Evolutionary conservation across 2,113 vertebrate species (phyloP).

Genomic region (Callorhinus ursinus): DNA sequence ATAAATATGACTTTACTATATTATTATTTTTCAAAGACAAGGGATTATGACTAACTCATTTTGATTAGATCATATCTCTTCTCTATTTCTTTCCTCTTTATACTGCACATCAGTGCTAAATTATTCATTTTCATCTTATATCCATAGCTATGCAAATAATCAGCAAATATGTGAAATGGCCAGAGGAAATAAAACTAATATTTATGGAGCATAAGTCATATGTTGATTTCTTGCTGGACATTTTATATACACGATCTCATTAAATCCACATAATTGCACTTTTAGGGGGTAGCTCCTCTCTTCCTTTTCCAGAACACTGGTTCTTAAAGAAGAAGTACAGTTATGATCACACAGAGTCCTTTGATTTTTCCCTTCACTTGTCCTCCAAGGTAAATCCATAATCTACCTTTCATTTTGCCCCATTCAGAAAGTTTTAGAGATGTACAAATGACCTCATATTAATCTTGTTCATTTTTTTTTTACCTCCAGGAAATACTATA

Average conservation of each 20-base stretch:
- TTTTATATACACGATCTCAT: not conserved
- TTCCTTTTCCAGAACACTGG: not conserved
- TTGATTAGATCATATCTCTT: slow-evolving; percentile 61
- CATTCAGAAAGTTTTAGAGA: not conserved
- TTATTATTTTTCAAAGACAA: slow-evolving; percentile 65
- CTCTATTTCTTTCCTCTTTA: slow-evolving; percentile 35
- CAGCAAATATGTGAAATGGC: slow-evolving; percentile 15
- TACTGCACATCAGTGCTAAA: not conserved
- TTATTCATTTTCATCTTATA: slow-evolving; percentile 55
- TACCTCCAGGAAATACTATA: not conserved
- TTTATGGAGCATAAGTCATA: not conserved
- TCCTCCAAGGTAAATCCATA: not conserved
- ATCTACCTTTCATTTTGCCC: not conserved
- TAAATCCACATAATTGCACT: not conserved
- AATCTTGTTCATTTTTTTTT: not conserved
- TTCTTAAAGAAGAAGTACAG: not conserved
- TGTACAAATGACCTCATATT: not conserved
- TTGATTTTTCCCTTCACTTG: slow-evolving; percentile 26
- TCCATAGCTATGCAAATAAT: slow-evolving; percentile 52
- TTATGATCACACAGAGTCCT: not conserved
- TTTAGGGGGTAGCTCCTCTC: not conserved
- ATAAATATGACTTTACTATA: slow-evolving; percentile 62
- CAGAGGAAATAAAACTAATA: slow-evolving; percentile 1
- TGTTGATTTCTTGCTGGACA: not conserved
- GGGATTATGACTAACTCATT: slow-evolving; percentile 51